phyloP scores from a whole-genome alignment of 2,888 invertebrate species.

The Drosophila mimetica region DNA sequence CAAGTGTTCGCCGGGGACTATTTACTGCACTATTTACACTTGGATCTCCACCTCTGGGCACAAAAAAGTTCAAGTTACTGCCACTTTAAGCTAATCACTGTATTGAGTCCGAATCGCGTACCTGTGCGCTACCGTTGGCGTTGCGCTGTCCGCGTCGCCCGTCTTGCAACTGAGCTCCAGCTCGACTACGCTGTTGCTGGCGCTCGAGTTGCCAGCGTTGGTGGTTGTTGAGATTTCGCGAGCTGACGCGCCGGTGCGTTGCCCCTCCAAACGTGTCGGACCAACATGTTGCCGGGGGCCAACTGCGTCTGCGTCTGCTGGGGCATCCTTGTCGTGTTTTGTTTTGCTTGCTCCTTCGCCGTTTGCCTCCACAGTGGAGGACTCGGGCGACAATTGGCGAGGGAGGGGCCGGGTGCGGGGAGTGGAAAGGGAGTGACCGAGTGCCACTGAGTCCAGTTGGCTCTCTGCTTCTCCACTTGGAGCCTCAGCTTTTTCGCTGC shows the following conservation, averaged over 20 bases:
- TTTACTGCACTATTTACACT: not conserved
- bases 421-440: constrained; percentile 56
- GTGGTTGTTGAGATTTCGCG: constrained; percentile 44
- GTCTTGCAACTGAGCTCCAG: constrained; percentile 83
- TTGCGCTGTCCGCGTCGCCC: constrained; percentile 83
- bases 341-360: constrained; percentile 79
- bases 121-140: constrained; percentile 79
- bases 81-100: constrained; percentile 13
- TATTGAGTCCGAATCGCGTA: constrained; percentile 65
- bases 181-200: constrained; percentile 47
- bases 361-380: not conserved
- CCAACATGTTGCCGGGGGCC: constrained; percentile 48
- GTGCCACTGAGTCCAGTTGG: constrained; percentile 62
- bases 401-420: constrained; percentile 18
- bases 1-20: constrained; percentile 19
- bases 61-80: constrained; percentile 13
- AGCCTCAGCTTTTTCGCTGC: constrained; percentile 31
- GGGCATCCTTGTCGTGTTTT: constrained; percentile 62
- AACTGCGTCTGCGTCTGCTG: not conserved
- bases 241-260: constrained; percentile 33
- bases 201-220: constrained; percentile 32
- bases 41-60: not conserved
- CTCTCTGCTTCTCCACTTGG: constrained; percentile 39
- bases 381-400: constrained; percentile 56
- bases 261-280: constrained; percentile 62